Conservation (phyloP, 2,113 vertebrate species). For the Microtus richardsoni region DNA sequence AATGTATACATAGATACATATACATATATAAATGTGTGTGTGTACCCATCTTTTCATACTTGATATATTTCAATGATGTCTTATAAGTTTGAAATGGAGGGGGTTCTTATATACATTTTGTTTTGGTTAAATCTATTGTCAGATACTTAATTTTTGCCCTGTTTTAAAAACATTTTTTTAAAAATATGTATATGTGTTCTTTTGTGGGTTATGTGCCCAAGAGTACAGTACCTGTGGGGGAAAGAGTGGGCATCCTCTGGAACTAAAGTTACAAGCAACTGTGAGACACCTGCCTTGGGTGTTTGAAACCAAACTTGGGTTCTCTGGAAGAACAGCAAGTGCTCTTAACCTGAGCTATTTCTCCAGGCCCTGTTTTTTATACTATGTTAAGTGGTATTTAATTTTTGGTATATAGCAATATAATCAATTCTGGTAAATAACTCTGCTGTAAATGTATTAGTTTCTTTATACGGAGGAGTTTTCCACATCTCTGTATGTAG, state of each 20-base stretch:
- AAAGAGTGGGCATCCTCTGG: not conserved
- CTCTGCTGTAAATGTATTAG: not conserved
- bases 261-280: not conserved
- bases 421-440: not conserved
- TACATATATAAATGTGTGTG: too few species aligned
- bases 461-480: not conserved
- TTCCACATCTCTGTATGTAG: not conserved
- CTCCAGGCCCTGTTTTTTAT: not conserved
- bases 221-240: too few species aligned
- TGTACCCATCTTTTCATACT: not conserved
- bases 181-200: not conserved
- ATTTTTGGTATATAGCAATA: not conserved
- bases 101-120: not conserved
- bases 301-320: not conserved
- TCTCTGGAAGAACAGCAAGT: not conserved
- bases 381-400: not conserved
- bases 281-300: not conserved
- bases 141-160: not conserved
- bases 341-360: not conserved
- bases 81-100: not conserved
- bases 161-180: not conserved
- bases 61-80: not conserved
- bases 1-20: too few species aligned
- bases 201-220: not conserved
- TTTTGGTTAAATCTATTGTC: constrained; percentile 1